Evolutionary conservation across 2,113 vertebrate species (phyloP), one percentile per base, ranked within the genome.

Genomic region (Campylomormyrus numenius): DNA sequence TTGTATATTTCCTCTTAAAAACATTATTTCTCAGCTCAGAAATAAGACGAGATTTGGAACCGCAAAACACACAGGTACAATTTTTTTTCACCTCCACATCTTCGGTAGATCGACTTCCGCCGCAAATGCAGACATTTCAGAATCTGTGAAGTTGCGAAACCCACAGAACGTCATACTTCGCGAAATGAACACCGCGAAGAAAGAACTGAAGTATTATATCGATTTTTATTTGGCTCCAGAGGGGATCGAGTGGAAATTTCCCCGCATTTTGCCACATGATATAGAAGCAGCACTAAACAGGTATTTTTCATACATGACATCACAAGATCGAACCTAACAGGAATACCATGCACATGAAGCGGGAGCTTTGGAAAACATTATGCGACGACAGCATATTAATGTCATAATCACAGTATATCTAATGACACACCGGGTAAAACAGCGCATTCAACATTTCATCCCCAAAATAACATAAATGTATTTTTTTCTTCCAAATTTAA

Each of bases 331-430:
- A 91, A 77, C 80, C 27, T 58, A 74, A 88, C 35, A 80, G 85
- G 66, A 89, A 31, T 86, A 66, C 84, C 91, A 91, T 92, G 91
- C 90, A 92, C 77, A 88, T 77, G 66, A 45, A 88, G 90, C 88
- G 85, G 66, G 56, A 46, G 70, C 90, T 89, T 89, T 88, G 88
- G 66, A 90, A 89, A 90, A 70, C 17, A 21, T 58, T 74, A 85
- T 35, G 31, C 24, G n/a, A 90, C 46, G 17, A 89, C 48, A 49
- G 80, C 80, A 70, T 87, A 83, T 50, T 49, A 80, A 39, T 89
- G 70, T 89, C 80, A 91, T 56, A 46, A 13, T 80, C 31, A 87
- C 83, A 88, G 88, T 62, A 50, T 89, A 85, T 50, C 27, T 86
- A 85, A 88, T 42, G 80, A 89, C 11, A 80, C 77, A 87, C 80